Evolutionary conservation across 2,888 invertebrate species (phyloP).

Genomic region (Sphinx pinastri): DNA sequence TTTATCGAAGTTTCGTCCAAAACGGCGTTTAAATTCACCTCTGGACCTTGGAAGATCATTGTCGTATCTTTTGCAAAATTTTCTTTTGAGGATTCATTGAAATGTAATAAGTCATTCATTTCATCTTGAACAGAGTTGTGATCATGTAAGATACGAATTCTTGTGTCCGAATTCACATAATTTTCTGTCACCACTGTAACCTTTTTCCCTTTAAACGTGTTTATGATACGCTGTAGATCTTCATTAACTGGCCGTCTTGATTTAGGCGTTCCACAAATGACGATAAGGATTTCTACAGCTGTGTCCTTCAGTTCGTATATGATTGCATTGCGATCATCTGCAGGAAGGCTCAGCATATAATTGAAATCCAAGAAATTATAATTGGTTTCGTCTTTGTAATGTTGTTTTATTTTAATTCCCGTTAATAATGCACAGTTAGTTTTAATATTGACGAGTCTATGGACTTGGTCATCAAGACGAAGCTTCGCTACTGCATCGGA

Average conservation of each 20-base stretch:
- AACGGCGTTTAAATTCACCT: slow-evolving; percentile 38
- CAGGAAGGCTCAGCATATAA: slow-evolving; percentile 46
- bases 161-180: slow-evolving; percentile 34
- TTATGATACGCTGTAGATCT: slow-evolving; percentile 43
- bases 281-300: slow-evolving; percentile 40
- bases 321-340: slow-evolving; percentile 45
- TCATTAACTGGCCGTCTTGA: slow-evolving; percentile 30
- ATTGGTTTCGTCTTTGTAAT: slow-evolving; percentile 34
- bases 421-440: slow-evolving; percentile 44
- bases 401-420: slow-evolving; percentile 48
- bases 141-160: slow-evolving; percentile 31
- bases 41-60: slow-evolving; percentile 47
- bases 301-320: slow-evolving; percentile 44
- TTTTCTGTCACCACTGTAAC: slow-evolving; percentile 44
- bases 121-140: slow-evolving; percentile 38
- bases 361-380: slow-evolving; percentile 49
- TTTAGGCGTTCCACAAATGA: slow-evolving; percentile 43
- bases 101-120: slow-evolving; percentile 39
- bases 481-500: slow-evolving; percentile 37
- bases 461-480: slow-evolving; percentile 33
- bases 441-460: slow-evolving; percentile 41
- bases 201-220: slow-evolving; percentile 37
- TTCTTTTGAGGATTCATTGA: slow-evolving; percentile 40
- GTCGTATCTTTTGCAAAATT: slow-evolving; percentile 39
- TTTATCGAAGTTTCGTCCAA: slow-evolving; percentile 40